Evolutionary conservation across 2,113 vertebrate species (phyloP), one percentile per base, ranked within the genome.

Genomic region (Eurystomus gularis): DNA sequence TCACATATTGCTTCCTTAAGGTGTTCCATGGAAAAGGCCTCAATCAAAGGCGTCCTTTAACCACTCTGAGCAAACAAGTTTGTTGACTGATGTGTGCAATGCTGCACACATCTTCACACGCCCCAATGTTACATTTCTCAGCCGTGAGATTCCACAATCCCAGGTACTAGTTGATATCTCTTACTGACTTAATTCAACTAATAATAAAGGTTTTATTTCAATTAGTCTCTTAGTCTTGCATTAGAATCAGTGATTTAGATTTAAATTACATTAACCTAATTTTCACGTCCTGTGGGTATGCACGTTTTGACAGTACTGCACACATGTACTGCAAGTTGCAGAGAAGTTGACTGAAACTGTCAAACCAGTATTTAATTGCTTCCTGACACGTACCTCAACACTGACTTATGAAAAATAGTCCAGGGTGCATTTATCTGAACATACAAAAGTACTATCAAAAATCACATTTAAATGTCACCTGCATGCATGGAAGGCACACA

Each of bases 311-410:
- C 82, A 93, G 82, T 13, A 72, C 54, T 69, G 71, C 73, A 91
- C 46, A 86, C 84, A 88, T 2, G 6, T 72, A 82, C 79, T 88
- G 44, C 37, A 88, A 77, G 80, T 83, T 75, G 64, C 86, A 83
- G 0, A 62, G 75, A 93, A 85, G 15, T 49, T 81, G 82, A 91
- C 15, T 82, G 73, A 95, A 95, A 87, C 18, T 0, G 1, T 95
- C 54, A 94, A 94, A 88, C 14, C 35, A 88, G 66, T 52, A 82
- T 91, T 82, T 87, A 87, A 84, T 61, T 76, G 70, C 57, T 88
- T 94, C 61, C 78, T 87, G 70, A 86, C 77, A 88, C 9, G 51
- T 29, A 77, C 46, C 25, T 93, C 64, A 86, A 82, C 37, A 57
- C 0, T 26, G 33, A 49, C 29, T 29, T 51, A 49, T 0, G 18